A percentile compares a stretch with the other conserved stretches of the same genome.
phyloP scores from a whole-genome alignment of 2,888 invertebrate genomes.

The Lobophora halterata region DNA sequence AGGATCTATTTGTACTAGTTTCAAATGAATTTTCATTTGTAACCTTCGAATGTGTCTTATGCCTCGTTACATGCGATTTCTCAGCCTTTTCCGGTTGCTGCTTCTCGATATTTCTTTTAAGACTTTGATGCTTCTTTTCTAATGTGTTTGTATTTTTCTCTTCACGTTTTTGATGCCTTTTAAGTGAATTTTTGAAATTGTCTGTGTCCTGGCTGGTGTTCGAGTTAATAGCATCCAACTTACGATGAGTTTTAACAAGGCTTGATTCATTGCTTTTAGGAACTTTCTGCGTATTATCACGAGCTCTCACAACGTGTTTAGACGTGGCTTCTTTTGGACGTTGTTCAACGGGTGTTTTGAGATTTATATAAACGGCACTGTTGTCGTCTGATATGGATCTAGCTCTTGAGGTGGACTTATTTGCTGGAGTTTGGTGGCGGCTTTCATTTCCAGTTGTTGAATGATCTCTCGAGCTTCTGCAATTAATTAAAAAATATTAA shows the following conservation, averaged over 20 bases:
- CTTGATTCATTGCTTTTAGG: slow-evolving; percentile 23
- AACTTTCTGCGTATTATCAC: slow-evolving; percentile 26
- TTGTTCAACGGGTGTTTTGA: slow-evolving; percentile 31
- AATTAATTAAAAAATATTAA: slow-evolving; percentile 13
- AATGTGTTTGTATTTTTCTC: slow-evolving; percentile 7
- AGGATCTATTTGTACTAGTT: slow-evolving; percentile 22
- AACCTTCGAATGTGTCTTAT: slow-evolving; percentile 9
- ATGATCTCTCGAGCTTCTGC: slow-evolving; percentile 29
- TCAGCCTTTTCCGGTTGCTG: slow-evolving; percentile 8
- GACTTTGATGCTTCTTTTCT: slow-evolving; percentile 18
- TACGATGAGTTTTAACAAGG: slow-evolving; percentile 19
- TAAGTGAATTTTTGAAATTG: slow-evolving; percentile 3
- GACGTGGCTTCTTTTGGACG: slow-evolving; percentile 26
- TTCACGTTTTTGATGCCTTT: slow-evolving; percentile 9
- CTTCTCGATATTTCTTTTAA: slow-evolving; percentile 6
- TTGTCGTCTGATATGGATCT: slow-evolving; percentile 34
- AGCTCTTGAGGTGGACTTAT: slow-evolving; percentile 15
- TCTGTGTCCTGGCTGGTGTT: slow-evolving; percentile 10
- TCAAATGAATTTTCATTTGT: slow-evolving; percentile 18
- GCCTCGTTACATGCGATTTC: slow-evolving; percentile 9
- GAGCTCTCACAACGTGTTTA: slow-evolving; percentile 31
- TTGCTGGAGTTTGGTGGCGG: slow-evolving; percentile 12
- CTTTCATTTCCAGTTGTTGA: slow-evolving; percentile 26
- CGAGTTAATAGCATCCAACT: slow-evolving; percentile 23
- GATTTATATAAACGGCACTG: slow-evolving; percentile 45